These are phyloP conservation scores for Plebejus melissa DNA, from an alignment of 2,888 invertebrate genomes.

Conservation along the genomic window DNA sequence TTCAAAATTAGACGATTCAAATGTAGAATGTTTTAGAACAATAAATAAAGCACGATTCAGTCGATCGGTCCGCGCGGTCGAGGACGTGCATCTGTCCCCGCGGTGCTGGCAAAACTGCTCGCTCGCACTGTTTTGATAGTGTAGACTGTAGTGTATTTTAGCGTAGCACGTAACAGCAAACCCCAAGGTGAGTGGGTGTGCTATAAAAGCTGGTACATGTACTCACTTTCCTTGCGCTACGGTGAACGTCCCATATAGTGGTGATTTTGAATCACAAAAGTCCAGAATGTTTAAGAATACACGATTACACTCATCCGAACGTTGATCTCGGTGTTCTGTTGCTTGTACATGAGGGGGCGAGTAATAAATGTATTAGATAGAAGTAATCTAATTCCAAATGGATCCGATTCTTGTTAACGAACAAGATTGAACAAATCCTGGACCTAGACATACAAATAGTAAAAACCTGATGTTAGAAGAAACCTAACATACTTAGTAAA, in stretches of 20 bases:
- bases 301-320: constrained; percentile 8
- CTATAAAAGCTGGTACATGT: constrained; percentile 46
- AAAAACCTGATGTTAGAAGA: neutral
- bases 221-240: constrained; percentile 29
- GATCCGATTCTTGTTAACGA: neutral
- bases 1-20: neutral
- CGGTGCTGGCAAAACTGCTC: constrained; percentile 59
- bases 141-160: constrained; percentile 73
- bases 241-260: constrained; percentile 28
- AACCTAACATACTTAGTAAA: neutral
- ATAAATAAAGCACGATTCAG: constrained; percentile 1
- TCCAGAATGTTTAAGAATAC: constrained; percentile 14
- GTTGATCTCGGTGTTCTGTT: constrained; percentile 18
- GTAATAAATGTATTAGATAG: neutral
- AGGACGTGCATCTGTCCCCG: constrained; percentile 53
- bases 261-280: constrained; percentile 27
- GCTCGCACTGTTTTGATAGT: constrained; percentile 72
- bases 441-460: neutral
- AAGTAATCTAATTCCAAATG: neutral
- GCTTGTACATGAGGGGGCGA: neutral
- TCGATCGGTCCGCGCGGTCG: constrained; percentile 36
- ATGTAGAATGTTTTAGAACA: neutral
- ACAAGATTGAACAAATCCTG: neutral
- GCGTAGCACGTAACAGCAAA: constrained; percentile 61
- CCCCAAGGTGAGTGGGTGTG: constrained; percentile 66